Base-by-base conservation (phyloP, 2,113 vertebrate genomes). In the Glareola pratincola region DNA sequence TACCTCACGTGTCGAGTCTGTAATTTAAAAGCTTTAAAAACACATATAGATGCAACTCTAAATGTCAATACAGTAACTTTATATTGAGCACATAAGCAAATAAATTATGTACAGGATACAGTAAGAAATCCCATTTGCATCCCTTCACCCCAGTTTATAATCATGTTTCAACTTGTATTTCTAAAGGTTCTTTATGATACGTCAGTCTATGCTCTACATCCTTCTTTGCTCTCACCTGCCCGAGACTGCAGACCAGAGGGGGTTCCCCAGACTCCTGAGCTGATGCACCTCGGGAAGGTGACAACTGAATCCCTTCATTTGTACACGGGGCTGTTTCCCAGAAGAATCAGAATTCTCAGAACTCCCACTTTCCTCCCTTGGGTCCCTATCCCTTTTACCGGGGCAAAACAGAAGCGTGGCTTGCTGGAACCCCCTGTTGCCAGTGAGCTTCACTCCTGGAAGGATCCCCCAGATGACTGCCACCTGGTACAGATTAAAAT, bases 281-380 rank as follows among this genome's bases (percentile, higher is more conserved):
- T 2, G 2, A n/a, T 6, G 26, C 1, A 26, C 8, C 34, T 8
- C 7, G 0, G 2, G 15, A 29, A 37, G 23, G 14, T 2, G 56
- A 16, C 5, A n/a, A 13, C 41, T 23, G 3, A 9, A 3, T 8
- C 59, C 41, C 57, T 12, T 27, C 17, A 21, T 4, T 20, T 5
- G 32, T 6, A 7, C 22, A 3, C 1, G 14, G 10, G 17, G 21
- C 24, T 47, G 15, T 2, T 69, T 34, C 67, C 47, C 64, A 54
- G 32, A 29, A 82, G 18, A 8, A n/a, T 17, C 3, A 2, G 17
- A 47, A 66, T 37, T 67, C n/a, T 17, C n/a, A n/a, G n/a, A 41
- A 10, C 23, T 78, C 32, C 9, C 21, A 6, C 23, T 27, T 45
- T 37, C 45, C 41, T 14, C 6, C 43, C 29, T 8, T 3, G 5